phyloP scores from a whole-genome alignment of 2,797 vertebrate species.

The Hylomyscus alleni region DNA sequence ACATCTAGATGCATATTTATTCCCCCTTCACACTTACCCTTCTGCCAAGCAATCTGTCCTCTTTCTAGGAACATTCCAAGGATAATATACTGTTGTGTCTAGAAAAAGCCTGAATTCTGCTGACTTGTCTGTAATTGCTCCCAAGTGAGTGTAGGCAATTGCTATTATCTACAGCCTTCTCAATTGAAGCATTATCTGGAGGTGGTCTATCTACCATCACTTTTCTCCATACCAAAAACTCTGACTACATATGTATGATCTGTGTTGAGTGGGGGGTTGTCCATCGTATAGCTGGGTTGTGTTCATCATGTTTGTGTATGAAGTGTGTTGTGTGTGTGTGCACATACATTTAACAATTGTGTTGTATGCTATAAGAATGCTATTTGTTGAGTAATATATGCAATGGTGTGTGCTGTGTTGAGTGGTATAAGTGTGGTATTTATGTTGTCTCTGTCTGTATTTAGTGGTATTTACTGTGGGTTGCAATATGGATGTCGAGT shows the following conservation, averaged over 20 bases:
- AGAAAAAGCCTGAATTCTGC: not conserved
- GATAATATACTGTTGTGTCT: not conserved
- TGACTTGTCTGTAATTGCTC: not conserved
- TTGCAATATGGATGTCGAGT: not conserved
- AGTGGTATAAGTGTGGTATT: not conserved
- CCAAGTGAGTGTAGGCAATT: not conserved
- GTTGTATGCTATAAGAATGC: not conserved
- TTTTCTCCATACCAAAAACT: not conserved
- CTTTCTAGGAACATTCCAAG: too few relatives aligned
- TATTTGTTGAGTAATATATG: not conserved
- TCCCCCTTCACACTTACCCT: not conserved
- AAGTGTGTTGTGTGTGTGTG: not conserved
- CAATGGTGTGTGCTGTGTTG: not conserved
- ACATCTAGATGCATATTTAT: not conserved
- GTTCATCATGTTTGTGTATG: not conserved
- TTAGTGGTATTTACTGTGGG: not conserved
- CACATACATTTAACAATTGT: too few relatives aligned
- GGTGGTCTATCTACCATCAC: not conserved
- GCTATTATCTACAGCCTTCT: not conserved
- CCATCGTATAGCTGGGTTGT: not conserved
- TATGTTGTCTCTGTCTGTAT: not conserved
- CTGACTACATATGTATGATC: not conserved
- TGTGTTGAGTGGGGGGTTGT: not conserved
- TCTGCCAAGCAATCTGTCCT: not conserved
- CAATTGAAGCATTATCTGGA: not conserved